phyloP scores from a whole-genome alignment of 2,888 invertebrate genomes.

The Coecobrya sp. region DNA sequence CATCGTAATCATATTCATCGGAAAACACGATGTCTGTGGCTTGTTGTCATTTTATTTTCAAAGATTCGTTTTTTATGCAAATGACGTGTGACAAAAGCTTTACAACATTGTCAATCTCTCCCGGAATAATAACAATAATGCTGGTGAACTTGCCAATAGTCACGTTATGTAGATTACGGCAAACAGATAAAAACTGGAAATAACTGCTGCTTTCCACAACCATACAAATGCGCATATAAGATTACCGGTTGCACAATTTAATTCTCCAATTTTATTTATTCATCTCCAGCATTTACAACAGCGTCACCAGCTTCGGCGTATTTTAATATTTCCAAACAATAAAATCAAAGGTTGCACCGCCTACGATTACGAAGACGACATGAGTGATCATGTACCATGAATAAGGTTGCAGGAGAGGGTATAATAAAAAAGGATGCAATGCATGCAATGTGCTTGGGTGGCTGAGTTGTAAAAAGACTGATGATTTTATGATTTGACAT shows the following conservation, averaged over 20 bases:
- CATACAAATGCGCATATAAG: background rate
- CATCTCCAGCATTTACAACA: background rate
- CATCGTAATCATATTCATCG: background rate
- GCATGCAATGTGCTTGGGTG: slow-evolving; percentile 74
- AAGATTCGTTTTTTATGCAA: slow-evolving; percentile 66
- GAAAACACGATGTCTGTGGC: background rate
- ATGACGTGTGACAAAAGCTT: slow-evolving; percentile 53
- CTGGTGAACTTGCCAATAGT: slow-evolving; percentile 42
- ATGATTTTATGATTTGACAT: slow-evolving; percentile 81
- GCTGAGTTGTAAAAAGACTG: slow-evolving; percentile 77
- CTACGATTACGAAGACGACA: slow-evolving; percentile 51
- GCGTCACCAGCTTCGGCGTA: background rate
- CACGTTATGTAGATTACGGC: slow-evolving; percentile 65
- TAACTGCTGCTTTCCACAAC: background rate
- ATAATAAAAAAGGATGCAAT: too few relatives aligned
- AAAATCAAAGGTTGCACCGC: slow-evolving; percentile 73
- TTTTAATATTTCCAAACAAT: slow-evolving; percentile 36
- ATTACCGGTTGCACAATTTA: slow-evolving; percentile 1
- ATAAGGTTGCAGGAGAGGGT: background rate
- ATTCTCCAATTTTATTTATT: background rate
- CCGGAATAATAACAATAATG: slow-evolving; percentile 16
- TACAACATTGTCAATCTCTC: slow-evolving; percentile 17
- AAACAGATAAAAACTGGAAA: slow-evolving; percentile 30
- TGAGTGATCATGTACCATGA: slow-evolving; percentile 43
- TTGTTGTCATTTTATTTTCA: background rate